phyloP scores from a whole-genome alignment of 2,113 vertebrate genomes.

The Chaenocephalus aceratus region DNA sequence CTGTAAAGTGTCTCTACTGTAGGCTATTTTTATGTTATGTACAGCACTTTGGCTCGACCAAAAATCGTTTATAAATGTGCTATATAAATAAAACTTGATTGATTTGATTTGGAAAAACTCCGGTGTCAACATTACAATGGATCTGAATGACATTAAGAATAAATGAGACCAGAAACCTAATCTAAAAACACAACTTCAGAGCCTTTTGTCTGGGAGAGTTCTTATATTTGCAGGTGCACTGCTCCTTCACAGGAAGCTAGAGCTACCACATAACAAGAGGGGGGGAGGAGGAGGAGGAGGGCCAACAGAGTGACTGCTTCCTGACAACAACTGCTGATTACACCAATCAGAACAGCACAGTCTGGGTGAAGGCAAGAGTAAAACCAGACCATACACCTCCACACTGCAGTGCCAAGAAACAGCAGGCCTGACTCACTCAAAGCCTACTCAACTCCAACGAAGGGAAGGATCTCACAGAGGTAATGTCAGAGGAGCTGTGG shows the following conservation, averaged over 20 bases:
- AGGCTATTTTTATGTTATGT: too few species aligned
- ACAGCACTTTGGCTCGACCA: too few species aligned
- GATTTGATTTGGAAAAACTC: neutral
- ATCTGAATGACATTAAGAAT: neutral
- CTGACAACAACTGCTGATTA: slow-evolving; percentile 73
- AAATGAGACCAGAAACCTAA: neutral
- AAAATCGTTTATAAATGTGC: too few species aligned
- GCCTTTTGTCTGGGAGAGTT: slow-evolving; percentile 23
- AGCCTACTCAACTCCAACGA: slow-evolving; percentile 42
- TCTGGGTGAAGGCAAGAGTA: slow-evolving; percentile 56
- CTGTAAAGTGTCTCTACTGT: too few species aligned
- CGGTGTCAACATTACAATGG: neutral
- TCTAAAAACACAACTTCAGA: slow-evolving; percentile 25
- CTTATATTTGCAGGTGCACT: slow-evolving; percentile 67
- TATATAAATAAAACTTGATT: too few species aligned
- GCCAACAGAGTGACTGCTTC: slow-evolving; percentile 61
- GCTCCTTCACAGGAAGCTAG: slow-evolving; percentile 76
- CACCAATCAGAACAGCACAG: slow-evolving; percentile 70
- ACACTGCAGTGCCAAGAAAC: slow-evolving; percentile 58
- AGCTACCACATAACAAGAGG: slow-evolving; percentile 67
- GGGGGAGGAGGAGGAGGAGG: slow-evolving; percentile 22
- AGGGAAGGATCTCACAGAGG: slow-evolving; percentile 1
- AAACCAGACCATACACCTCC: slow-evolving; percentile 68
- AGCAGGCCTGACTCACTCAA: slow-evolving; percentile 67
- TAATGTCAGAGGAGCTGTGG: slow-evolving; percentile 20